These are phyloP conservation scores for Drosophila fulvimacula DNA, from an alignment of 2,888 invertebrate genomes.

Conservation along the genomic window DNA sequence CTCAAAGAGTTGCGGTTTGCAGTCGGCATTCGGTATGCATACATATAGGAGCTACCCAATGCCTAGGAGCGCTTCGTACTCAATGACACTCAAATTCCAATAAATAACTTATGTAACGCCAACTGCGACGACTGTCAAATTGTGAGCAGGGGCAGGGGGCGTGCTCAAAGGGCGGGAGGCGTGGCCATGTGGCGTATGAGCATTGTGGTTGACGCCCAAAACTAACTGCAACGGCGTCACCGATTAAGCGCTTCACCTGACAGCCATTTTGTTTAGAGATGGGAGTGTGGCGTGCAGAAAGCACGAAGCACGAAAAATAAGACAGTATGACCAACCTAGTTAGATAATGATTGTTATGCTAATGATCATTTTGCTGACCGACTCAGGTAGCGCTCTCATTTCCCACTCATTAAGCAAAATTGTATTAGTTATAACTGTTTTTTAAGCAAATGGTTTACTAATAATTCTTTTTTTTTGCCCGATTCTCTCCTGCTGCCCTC, in stretches of 20 bases:
- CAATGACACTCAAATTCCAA: slow-evolving; percentile 69
- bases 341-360: no score
- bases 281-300: neutral
- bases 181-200: slow-evolving; percentile 40
- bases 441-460: no score
- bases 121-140: slow-evolving; percentile 56
- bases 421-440: no score
- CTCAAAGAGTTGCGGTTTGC: slow-evolving; percentile 55
- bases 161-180: neutral
- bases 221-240: slow-evolving; percentile 34
- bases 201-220: slow-evolving; percentile 43
- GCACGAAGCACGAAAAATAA: neutral
- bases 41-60: slow-evolving; percentile 1
- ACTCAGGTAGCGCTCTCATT: no score
- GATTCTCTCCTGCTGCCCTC: no score
- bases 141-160: neutral
- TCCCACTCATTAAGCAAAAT: no score
- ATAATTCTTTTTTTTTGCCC: no score
- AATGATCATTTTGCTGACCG: no score
- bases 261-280: slow-evolving; percentile 12
- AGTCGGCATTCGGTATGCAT: slow-evolving; percentile 7
- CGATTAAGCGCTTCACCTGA: slow-evolving; percentile 25
- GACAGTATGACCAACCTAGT: neutral
- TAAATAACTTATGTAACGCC: slow-evolving; percentile 66
- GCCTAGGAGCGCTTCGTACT: slow-evolving; percentile 25